Evolutionary conservation across 2,797 vertebrate genomes (phyloP), one percentile per base, ranked within the genome.

Genomic region (Ciconia nigra): DNA sequence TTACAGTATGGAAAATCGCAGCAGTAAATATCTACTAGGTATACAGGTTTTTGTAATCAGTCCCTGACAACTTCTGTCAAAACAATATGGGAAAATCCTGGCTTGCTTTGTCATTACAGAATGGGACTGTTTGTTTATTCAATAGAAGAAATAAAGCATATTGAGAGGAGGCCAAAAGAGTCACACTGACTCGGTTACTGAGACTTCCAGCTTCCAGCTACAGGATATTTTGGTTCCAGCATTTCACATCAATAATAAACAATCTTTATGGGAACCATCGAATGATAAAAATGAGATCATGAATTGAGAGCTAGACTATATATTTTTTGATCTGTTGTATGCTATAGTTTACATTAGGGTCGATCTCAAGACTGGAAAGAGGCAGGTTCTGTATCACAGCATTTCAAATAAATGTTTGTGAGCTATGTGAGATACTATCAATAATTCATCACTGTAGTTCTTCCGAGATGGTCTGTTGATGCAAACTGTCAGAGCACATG

Each of bases 381-480:
- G 51, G 57, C 90, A 80, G 90, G 59, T 89, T 93, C 82, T 70
- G 67, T 95, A 80, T 86, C 80, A 71, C 66, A 89, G 85, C 78
- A 86, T 91, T 96, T 93, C 89, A 96, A 95, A 97, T 96, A 93
- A 96, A 96, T 93, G 71, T 93, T 97, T 97, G 83, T 78, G 69
- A 94, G 87, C 90, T 92, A 69, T 63, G 46, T 89, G 92, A 93
- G 95, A 91, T 83, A 66, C 88, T 93, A 94, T 97, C 95, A 97
- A 97, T 97, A 97, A 96, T 97, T 87, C 93, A 95, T 94, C 91
- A 66, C 74, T 58, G 54, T 80, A 93, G 90, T 91, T 97, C 94
- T 96, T 96, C 91, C 11, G 73, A 81, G 94, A 97, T 97, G 96
- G 83, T 95, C 84, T 96, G 93, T 95, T 97, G 94, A 97, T 97